These are phyloP conservation scores for Spatulosminthurus flaviceps DNA, from an alignment of 2,888 invertebrate genomes.

Conservation along the genomic window DNA sequence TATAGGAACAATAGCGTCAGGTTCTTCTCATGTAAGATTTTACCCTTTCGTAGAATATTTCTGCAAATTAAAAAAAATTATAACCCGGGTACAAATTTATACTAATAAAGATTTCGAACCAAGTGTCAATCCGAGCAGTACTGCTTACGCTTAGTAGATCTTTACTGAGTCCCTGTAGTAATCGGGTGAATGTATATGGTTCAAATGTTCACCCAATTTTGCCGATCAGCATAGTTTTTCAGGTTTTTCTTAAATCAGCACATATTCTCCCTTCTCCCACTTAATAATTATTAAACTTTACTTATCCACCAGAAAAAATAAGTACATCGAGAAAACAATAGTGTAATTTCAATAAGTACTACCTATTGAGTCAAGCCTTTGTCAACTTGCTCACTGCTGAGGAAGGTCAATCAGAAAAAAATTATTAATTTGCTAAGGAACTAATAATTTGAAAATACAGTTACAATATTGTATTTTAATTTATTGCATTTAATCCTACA, in stretches of 20 bases:
- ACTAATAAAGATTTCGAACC: neutral
- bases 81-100: conserved; percentile 24
- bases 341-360: too few species aligned
- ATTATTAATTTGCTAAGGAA: too few species aligned
- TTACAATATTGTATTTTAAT: too few species aligned
- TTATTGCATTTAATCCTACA: too few species aligned
- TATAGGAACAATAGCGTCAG: neutral
- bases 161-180: neutral
- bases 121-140: conserved; percentile 19
- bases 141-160: neutral
- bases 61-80: neutral
- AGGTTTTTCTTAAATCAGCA: neutral
- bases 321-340: too few species aligned
- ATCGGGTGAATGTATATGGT: neutral
- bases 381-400: too few species aligned
- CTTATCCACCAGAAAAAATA: too few species aligned
- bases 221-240: neutral
- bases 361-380: too few species aligned
- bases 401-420: too few species aligned
- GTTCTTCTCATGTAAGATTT: neutral
- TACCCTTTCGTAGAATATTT: neutral
- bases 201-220: neutral
- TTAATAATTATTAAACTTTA: neutral
- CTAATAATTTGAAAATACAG: too few species aligned
- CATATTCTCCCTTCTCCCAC: too few species aligned